These are phyloP conservation scores for Erpobdella octoculata DNA, from an alignment of 2,888 invertebrate species.

Conservation along the genomic window DNA sequence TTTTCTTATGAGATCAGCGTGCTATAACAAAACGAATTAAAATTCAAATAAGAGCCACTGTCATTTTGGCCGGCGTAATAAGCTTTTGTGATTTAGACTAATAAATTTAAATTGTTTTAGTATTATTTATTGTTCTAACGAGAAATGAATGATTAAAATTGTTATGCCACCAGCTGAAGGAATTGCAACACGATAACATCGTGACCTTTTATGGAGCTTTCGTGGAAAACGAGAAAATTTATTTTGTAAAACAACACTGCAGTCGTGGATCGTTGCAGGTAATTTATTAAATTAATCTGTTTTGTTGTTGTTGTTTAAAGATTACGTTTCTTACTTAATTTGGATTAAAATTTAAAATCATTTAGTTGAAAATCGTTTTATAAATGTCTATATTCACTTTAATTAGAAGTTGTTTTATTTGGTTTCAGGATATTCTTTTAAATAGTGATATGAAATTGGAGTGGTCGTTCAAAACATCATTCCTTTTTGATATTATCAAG, in stretches of 20 bases:
- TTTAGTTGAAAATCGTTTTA: too few relatives aligned
- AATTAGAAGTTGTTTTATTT: too few relatives aligned
- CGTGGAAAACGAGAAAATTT: slow-evolving; percentile 7
- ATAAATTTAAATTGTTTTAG: too few relatives aligned
- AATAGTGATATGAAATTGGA: slow-evolving; percentile 6
- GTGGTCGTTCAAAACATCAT: slow-evolving; percentile 13
- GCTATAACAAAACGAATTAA: too few relatives aligned
- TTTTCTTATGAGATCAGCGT: too few relatives aligned
- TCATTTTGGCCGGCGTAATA: too few relatives aligned
- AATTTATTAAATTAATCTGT: not conserved
- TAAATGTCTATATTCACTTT: too few relatives aligned
- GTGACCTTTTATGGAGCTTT: slow-evolving; percentile 15
- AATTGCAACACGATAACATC: slow-evolving; percentile 24
- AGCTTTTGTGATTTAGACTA: too few relatives aligned
- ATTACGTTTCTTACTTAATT: not conserved
- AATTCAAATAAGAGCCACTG: too few relatives aligned
- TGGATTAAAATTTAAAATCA: not conserved
- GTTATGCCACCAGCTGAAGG: slow-evolving; percentile 23
- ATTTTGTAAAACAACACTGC: not conserved
- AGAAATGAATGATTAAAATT: too few relatives aligned
- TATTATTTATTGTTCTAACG: too few relatives aligned
- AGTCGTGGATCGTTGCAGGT: slow-evolving; percentile 21
- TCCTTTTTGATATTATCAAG: slow-evolving; percentile 10
- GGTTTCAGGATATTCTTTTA: slow-evolving; percentile 9
- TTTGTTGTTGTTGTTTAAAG: not conserved